Evolutionary conservation across 2,797 vertebrate genomes (phyloP), one percentile per base, ranked within the genome.

Genomic region (Tapera naevia): DNA sequence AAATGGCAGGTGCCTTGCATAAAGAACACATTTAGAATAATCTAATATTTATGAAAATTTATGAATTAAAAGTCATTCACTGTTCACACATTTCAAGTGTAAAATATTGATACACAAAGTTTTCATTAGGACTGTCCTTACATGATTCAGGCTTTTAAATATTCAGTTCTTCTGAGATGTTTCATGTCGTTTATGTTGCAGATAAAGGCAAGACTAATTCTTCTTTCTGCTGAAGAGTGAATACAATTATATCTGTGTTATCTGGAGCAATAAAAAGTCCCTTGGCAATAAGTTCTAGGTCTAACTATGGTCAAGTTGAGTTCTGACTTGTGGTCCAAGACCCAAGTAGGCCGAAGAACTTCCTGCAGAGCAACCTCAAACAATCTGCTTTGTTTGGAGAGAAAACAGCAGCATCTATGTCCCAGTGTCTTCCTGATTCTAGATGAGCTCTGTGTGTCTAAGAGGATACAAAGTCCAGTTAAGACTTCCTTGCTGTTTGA

Each of bases 31-130:
- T 84, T 92, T 95, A 88, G 66, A 79, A 86, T 75, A 83, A 95
- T 95, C 48, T 53, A 93, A 91, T 95, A 92, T 95, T 92, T 81
- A 96, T 91, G 76, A 95, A 91, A 62, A 80, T 65, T 88, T 17
- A 30, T 39, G 54, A 89, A 91, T 92, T 89, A 78, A 91, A 62
- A 92, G 76, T 76, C 17, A 88, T 83, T 88, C 80, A 62, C 28
- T 79, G 45, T 91, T 92, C 91, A 66, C 41, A 84, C 69, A 89
- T 89, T 92, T 83, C 79, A 72, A 88, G 43, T 61, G 69, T 91
- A 88, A 95, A 95, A 93, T 93, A 92, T 95, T 86, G 73, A 93
- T 84, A 81, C 25, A 86, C 10, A 65, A 69, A 61, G 2, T 83
- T 89, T 88, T 91, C 70, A 46, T 57, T 86, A 79, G 81, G 60